phyloP scores from a whole-genome alignment of 2,113 vertebrate species.

The Zosterops hypoxanthus region DNA sequence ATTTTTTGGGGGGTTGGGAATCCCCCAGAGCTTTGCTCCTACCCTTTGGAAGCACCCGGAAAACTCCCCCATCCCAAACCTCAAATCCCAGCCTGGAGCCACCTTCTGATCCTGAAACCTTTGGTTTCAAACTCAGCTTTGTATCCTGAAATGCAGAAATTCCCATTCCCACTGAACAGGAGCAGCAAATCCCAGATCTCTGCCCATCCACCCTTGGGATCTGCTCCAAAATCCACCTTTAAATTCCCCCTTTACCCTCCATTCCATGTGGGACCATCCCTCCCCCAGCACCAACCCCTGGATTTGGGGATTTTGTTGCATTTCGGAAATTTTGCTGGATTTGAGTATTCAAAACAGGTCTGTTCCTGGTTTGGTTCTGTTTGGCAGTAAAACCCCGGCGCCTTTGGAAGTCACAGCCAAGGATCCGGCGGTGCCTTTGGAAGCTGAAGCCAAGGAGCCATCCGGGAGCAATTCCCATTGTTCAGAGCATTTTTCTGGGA shows the following conservation, averaged over 20 bases:
- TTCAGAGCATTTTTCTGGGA: accelerated
- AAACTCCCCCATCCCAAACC: neutral
- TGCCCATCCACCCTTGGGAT: neutral
- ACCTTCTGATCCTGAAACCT: neutral
- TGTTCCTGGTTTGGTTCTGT: neutral
- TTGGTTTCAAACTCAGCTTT: neutral
- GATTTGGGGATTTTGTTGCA: neutral
- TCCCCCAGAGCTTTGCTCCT: neutral
- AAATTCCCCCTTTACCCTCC: neutral
- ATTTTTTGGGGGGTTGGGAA: neutral
- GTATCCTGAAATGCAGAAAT: neutral
- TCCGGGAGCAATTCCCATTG: neutral
- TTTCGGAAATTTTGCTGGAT: neutral
- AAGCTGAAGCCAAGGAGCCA: neutral
- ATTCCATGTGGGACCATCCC: accelerated
- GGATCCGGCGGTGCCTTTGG: neutral
- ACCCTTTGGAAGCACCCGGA: neutral
- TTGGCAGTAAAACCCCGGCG: neutral
- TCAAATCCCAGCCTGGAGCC: neutral
- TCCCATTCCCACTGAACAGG: neutral
- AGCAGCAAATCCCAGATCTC: neutral
- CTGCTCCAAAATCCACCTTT: neutral
- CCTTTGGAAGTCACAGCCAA: neutral
- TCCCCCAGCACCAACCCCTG: neutral
- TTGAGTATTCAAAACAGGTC: neutral